Evolutionary conservation across 1,140 invertebrate genomes (phyloP).

Genomic region (Sarcophaga peregrina): DNA sequence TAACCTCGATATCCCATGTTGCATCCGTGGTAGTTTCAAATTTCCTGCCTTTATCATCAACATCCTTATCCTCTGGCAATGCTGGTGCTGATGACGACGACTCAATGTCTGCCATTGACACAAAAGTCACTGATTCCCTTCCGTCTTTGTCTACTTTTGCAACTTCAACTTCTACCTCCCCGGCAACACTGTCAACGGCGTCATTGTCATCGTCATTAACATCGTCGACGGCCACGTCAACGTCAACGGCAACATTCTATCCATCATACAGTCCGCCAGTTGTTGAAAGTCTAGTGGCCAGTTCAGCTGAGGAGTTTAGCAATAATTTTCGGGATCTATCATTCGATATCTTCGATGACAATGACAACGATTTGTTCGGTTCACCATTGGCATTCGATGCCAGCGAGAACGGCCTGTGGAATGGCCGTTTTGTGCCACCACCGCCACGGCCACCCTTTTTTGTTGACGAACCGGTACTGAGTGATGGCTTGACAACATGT

Average conservation of each 20-base stretch:
- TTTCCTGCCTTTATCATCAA: constrained; percentile 47
- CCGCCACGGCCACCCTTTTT: constrained; percentile 75
- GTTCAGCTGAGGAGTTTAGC: constrained; percentile 60
- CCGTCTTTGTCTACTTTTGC: background rate
- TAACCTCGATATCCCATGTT: constrained; percentile 39
- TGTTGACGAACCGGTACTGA: constrained; percentile 70
- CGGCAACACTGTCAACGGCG: background rate
- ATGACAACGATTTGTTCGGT: constrained; percentile 71
- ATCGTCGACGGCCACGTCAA: constrained; percentile 9
- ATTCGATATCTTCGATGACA: constrained; percentile 68
- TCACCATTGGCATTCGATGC: constrained; percentile 71
- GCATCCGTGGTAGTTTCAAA: constrained; percentile 46
- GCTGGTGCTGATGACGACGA: background rate
- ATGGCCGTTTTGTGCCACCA: constrained; percentile 75
- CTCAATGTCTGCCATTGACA: constrained; percentile 38
- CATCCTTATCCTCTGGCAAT: constrained; percentile 22
- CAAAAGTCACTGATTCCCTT: background rate
- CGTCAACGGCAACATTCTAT: constrained; percentile 45
- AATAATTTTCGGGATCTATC: constrained; percentile 60
- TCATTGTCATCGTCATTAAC: constrained; percentile 30
- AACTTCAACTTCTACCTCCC: background rate
- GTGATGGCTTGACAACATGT: constrained; percentile 77
- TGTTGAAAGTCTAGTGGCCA: constrained; percentile 61
- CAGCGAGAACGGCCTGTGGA: constrained; percentile 75
- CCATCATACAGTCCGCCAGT: constrained; percentile 59